Evolutionary conservation across 2,888 invertebrate species (phyloP), one percentile per base, ranked within the genome.

Genomic region (Melinaea marsaeus): DNA sequence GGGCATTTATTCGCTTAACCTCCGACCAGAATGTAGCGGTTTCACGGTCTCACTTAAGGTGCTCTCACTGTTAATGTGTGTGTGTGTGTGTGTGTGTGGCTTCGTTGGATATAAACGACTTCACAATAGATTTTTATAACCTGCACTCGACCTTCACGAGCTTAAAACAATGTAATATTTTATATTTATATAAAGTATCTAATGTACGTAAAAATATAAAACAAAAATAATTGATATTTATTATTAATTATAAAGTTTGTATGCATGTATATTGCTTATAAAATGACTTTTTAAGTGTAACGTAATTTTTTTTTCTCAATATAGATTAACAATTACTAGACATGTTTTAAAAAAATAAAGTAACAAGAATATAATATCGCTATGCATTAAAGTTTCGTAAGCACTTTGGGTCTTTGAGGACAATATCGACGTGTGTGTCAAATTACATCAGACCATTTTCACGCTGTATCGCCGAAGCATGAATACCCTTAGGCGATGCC

Each of bases 41-140:
- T 22, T 13, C 37, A 9, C 6, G 32, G 58, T 22, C 48, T 47
- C 55, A 34, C 55, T 34, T 61, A 32, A 48, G 56, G n/a, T 22
- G 61, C 34, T 55, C 55, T 64, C 54, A 56, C 58, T 42, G 33
- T 47, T 57, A 64, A 64, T 58, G 58, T 55, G 48, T 60, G 33
- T n/a, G 22, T 22, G 22, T 22, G 22, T 22, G 22, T 22, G 22
- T 58, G 58, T 55, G 48, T 60, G 33, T n/a, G 13, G 13, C 45
- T 57, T 48, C 58, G 35, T 55, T 32, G 32, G 45, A 48, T 58
- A 37, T 48, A 58, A 61, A 57, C 47, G 33, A 32, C 34, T 22
- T 55, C 13, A 58, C 57, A 61, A 61, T 58, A 61, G 4, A 13
- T 55, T 60, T 60, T 55, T 60, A 55, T n/a, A 33, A 33, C 48